phyloP scores from a whole-genome alignment of 2,888 invertebrate genomes.

The Drosophila formosana region DNA sequence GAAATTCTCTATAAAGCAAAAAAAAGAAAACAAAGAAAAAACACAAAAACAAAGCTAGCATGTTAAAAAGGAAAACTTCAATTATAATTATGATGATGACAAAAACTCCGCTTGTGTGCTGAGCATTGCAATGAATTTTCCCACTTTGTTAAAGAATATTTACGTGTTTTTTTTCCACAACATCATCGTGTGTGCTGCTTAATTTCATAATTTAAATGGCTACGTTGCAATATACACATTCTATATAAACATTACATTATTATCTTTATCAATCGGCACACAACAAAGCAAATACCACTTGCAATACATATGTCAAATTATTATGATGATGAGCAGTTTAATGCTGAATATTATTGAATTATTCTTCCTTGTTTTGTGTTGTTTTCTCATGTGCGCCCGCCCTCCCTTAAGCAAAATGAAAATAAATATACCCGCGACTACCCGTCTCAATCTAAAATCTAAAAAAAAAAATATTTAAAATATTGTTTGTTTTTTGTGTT shows the following conservation, averaged over 20 bases:
- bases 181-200: slow-evolving; percentile 33
- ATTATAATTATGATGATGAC: slow-evolving; percentile 36
- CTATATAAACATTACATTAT: slow-evolving; percentile 25
- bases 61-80: slow-evolving; percentile 54
- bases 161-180: slow-evolving; percentile 29
- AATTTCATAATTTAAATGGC: slow-evolving; percentile 49
- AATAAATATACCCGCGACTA: slow-evolving; percentile 7
- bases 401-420: slow-evolving; percentile 11
- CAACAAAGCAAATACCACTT: slow-evolving; percentile 29
- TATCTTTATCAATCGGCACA: slow-evolving; percentile 44
- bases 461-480: slow-evolving; percentile 62
- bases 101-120: slow-evolving; percentile 63
- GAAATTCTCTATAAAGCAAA: slow-evolving; percentile 39
- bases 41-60: slow-evolving; percentile 49
- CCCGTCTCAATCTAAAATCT: slow-evolving; percentile 46
- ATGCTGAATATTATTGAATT: slow-evolving; percentile 43
- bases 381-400: slow-evolving; percentile 49
- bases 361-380: slow-evolving; percentile 62
- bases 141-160: slow-evolving; percentile 1
- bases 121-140: slow-evolving; percentile 46
- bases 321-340: slow-evolving; percentile 48
- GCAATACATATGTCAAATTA: slow-evolving; percentile 61
- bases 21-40: slow-evolving; percentile 19
- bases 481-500: slow-evolving; percentile 79
- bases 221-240: slow-evolving; percentile 70